Evolutionary conservation across 2,113 vertebrate species (phyloP).

Genomic region (Gasterosteus aculeatus): DNA sequence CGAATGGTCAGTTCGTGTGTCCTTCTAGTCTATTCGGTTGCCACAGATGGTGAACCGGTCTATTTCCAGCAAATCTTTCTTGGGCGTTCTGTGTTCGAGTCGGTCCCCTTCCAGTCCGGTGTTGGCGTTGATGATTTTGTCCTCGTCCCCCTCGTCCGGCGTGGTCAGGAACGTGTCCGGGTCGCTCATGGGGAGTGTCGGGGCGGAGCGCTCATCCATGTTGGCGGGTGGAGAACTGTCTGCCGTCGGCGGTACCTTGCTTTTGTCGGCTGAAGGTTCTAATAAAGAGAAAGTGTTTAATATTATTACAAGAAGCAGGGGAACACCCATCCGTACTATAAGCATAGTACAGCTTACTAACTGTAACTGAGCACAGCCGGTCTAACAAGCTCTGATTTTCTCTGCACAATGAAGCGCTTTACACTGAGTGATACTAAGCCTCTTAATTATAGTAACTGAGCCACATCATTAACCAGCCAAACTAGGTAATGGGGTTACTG

Average conservation of each 20-base stretch:
- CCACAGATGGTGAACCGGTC: conserved; percentile 99
- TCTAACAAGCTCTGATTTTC: neutral
- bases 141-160: conserved; percentile 92
- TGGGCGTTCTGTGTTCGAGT: conserved; percentile 86
- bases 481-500: neutral
- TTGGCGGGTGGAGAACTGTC: conserved; percentile 82
- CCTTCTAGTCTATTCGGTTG: conserved; percentile 93
- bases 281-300: conserved; percentile 56
- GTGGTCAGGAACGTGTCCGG: conserved; percentile 95
- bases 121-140: conserved; percentile 75
- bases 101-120: conserved; percentile 83
- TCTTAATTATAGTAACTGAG: neutral
- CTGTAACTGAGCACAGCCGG: neutral
- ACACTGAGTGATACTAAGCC: neutral
- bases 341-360: neutral
- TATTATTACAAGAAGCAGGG: neutral
- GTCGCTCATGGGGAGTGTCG: conserved; percentile 88
- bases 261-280: conserved; percentile 77
- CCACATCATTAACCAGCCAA: neutral
- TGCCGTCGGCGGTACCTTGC: conserved; percentile 77
- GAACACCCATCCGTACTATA: neutral
- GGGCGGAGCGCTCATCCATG: conserved; percentile 77
- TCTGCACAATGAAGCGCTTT: neutral
- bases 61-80: conserved; percentile 96
- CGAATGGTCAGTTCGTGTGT: neutral